phyloP scores from a whole-genome alignment of 2,113 vertebrate genomes.

The Macrotis lagotis region DNA sequence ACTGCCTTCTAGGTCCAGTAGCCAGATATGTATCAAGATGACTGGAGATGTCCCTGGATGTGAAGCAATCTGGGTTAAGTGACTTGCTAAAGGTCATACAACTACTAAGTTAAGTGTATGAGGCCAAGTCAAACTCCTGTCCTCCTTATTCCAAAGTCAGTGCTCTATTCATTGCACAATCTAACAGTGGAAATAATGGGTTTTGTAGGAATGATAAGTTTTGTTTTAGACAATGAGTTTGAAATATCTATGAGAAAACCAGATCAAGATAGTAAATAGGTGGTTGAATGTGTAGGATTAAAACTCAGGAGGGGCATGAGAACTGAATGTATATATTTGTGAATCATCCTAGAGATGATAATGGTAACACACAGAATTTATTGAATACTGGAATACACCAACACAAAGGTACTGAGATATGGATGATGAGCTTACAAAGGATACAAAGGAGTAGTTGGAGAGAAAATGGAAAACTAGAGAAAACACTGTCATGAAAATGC shows the following conservation, averaged over 20 bases:
- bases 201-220: background rate
- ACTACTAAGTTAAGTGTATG: too few species aligned
- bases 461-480: background rate
- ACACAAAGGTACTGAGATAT: background rate
- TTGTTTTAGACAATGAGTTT: background rate
- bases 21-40: too few species aligned
- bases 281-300: background rate
- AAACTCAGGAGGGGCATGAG: background rate
- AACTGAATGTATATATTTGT: background rate
- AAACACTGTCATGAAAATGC: background rate
- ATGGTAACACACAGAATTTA: background rate
- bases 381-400: background rate
- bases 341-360: background rate
- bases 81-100: too few species aligned
- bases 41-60: too few species aligned
- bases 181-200: too few species aligned
- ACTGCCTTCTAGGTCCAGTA: too few species aligned
- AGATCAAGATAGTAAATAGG: background rate
- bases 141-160: too few species aligned
- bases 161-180: too few species aligned
- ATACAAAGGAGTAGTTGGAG: background rate
- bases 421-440: background rate
- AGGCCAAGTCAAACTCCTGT: too few species aligned
- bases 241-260: background rate
- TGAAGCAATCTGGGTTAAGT: too few species aligned